These are phyloP conservation scores for Standfussiana lucernea DNA, from an alignment of 2,888 invertebrate species.

Conservation along the genomic window DNA sequence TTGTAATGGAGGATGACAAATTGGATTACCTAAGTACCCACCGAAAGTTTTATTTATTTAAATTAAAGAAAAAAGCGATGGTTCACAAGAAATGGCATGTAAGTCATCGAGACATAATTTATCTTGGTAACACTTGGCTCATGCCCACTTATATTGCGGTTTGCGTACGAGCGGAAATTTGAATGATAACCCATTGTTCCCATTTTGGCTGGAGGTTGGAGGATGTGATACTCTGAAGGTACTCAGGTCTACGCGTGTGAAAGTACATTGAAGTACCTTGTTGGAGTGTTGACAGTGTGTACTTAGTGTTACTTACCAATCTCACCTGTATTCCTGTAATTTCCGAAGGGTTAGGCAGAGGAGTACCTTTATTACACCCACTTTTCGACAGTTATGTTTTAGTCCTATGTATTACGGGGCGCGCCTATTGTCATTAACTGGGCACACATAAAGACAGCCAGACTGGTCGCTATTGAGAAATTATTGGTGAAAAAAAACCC, in stretches of 20 bases:
- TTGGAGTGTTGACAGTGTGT: background rate
- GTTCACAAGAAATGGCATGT: conserved; percentile 34
- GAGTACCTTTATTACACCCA: background rate
- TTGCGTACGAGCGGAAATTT: conserved; percentile 61
- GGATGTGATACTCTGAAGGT: conserved; percentile 40
- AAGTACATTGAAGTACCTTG: background rate
- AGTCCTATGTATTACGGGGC: background rate
- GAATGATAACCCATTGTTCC: conserved; percentile 61
- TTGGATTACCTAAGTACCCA: background rate
- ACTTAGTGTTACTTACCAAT: background rate
- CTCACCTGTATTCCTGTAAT: background rate
- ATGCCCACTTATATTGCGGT: conserved; percentile 39
- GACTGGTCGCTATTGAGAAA: background rate
- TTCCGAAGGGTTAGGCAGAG: background rate
- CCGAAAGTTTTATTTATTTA: background rate
- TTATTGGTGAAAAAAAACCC: background rate
- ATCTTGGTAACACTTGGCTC: conserved; percentile 42
- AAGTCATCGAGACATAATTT: conserved; percentile 41
- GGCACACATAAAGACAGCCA: background rate
- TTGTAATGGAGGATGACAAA: background rate
- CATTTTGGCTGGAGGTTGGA: conserved; percentile 48
- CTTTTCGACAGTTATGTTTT: background rate
- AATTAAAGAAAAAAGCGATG: background rate
- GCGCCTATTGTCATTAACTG: background rate
- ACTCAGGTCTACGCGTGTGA: conserved; percentile 9